Conservation (phyloP, 2,113 vertebrate species). For the Semnornis frantzii region DNA sequence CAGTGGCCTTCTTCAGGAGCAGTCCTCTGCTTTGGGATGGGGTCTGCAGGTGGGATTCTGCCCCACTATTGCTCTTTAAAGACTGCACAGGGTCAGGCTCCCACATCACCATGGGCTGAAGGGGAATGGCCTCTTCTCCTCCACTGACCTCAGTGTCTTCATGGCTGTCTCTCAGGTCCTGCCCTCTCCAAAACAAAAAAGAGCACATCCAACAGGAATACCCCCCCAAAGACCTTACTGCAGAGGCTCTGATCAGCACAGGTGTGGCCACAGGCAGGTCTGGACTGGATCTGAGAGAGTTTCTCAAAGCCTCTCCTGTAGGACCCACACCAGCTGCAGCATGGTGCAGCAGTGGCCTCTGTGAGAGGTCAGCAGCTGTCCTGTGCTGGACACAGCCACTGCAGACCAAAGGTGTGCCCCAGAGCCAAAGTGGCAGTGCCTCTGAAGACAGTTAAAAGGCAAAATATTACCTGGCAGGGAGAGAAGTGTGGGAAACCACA, state of each 20-base stretch:
- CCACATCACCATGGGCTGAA: neutral
- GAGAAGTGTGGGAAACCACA: neutral
- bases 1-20: neutral
- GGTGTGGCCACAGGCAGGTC: neutral
- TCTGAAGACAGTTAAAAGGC: neutral
- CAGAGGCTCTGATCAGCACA: neutral
- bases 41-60: neutral
- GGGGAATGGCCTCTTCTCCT: neutral
- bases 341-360: neutral
- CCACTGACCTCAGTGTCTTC: neutral
- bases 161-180: neutral
- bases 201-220: neutral
- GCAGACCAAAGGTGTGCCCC: neutral
- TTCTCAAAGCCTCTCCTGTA: neutral
- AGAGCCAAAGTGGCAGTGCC: neutral
- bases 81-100: neutral
- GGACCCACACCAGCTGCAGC: neutral
- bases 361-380: neutral
- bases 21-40: neutral
- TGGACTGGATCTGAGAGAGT: neutral
- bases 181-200: neutral
- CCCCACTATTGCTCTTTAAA: neutral
- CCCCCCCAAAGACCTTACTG: neutral
- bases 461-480: neutral
- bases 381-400: neutral